Evolutionary conservation across 2,888 invertebrate genomes (phyloP), one percentile per base, ranked within the genome.

Genomic region (Lycia hirtaria): DNA sequence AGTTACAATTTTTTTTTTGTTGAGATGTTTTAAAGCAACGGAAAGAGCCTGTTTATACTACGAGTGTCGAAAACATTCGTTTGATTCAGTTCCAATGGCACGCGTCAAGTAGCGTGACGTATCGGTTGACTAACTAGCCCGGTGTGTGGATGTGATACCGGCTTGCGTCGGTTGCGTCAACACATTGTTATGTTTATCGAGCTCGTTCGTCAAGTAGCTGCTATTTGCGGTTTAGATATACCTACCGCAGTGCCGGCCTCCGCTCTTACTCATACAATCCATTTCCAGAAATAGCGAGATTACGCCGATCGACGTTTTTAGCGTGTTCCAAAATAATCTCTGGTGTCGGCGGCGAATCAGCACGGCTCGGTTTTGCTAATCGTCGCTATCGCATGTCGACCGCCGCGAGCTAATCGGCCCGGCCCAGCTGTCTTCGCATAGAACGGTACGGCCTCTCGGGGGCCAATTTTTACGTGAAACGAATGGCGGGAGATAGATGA

Each of bases 371-470:
- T 56, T 48, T 44, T 51, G 48, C 53, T 60, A 60, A 65, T 68
- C 64, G 56, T 54, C 60, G 62, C 64, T 67, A 64, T 63, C 48
- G 64, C 61, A 41, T 52, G 59, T 48, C 50, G 56, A n/a, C 53
- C 56, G 12, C 15, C 67, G 65, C 59, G 53, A 60, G 44, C 51
- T 65, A 71, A 74, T 74, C 70, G 71, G 73, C 76, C 69, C 60
- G 71, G 73, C 76, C 70, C 76, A 87, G 87, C 85, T 86, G 78
- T 81, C 75, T 76, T 50, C 22, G 49, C 59, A 56, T 62, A 68
- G 72, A 83, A 83, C 12, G 84, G 87, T 81, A 85, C 80, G 85
- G 83, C 83, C 75, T 81, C 73, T 64, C 65, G 70, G 64, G 70
- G 63, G 68, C 73, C 75, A 85, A 80, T 81, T 83, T 81, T 75